phyloP scores from a whole-genome alignment of 2,113 vertebrate species.

The Henicopernis longicauda region DNA sequence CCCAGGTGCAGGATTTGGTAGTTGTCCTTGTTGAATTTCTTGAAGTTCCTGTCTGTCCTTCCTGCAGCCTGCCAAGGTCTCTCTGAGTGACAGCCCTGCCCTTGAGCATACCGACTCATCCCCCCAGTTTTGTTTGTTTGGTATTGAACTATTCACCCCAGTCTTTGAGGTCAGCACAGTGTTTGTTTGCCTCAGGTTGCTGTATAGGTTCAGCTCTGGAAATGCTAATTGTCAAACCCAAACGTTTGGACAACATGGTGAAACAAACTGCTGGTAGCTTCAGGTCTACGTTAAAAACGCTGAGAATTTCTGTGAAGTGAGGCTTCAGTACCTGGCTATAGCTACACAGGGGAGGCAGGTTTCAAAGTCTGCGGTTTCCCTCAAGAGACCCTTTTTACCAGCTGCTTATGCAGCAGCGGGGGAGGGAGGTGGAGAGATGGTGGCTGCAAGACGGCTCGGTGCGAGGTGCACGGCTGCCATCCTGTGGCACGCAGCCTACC shows the following conservation, averaged over 20 bases:
- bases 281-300: not conserved
- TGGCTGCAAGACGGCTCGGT: accelerated
- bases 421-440: not conserved
- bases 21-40: not conserved
- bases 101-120: not conserved
- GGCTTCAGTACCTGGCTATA: not conserved
- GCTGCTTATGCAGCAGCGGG: not conserved
- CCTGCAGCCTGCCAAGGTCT: not conserved
- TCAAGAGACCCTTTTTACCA: not conserved
- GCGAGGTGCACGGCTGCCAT: not conserved
- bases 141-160: not conserved
- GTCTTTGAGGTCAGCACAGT: not conserved
- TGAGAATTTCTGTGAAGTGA: not conserved
- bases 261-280: not conserved
- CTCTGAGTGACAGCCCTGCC: not conserved
- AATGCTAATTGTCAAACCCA: not conserved
- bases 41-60: not conserved
- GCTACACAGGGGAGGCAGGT: not conserved
- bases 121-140: not conserved
- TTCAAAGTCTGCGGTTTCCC: not conserved
- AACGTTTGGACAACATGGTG: accelerated
- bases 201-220: not conserved
- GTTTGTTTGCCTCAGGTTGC: not conserved
- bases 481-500: not conserved
- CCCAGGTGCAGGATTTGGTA: not conserved